Evolutionary conservation across 2,113 vertebrate genomes (phyloP).

Genomic region (Arenaria interpres): DNA sequence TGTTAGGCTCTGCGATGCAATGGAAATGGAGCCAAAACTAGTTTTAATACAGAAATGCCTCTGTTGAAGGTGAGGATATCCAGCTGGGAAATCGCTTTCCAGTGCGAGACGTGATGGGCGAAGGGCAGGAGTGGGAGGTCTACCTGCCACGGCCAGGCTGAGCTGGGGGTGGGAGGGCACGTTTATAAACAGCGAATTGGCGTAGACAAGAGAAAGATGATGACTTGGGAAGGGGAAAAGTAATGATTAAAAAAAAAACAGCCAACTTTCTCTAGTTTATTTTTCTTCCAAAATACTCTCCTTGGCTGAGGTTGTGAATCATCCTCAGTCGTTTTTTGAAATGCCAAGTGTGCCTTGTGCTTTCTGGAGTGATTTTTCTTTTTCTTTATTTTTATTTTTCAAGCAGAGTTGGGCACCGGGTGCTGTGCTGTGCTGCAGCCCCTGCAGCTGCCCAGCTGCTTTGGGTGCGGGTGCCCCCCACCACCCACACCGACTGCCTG

Average conservation of each 20-base stretch:
- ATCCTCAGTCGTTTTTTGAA: background rate
- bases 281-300: background rate
- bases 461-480: background rate
- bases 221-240: background rate
- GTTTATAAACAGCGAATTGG: background rate
- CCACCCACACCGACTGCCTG: fast-evolving
- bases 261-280: background rate
- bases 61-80: fast-evolving
- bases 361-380: background rate
- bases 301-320: conserved; percentile 27
- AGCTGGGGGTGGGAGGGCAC: too few species aligned
- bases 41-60: background rate
- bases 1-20: background rate
- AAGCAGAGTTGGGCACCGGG: background rate
- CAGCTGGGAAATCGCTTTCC: background rate
- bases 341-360: background rate
- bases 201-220: fast-evolving
- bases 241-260: background rate
- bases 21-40: background rate
- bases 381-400: background rate
- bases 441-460: fast-evolving
- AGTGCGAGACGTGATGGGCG: background rate
- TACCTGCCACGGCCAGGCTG: background rate
- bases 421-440: background rate
- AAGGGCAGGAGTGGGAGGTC: background rate